Conservation (phyloP, 1,140 invertebrate genomes). For the Sipha flava region DNA sequence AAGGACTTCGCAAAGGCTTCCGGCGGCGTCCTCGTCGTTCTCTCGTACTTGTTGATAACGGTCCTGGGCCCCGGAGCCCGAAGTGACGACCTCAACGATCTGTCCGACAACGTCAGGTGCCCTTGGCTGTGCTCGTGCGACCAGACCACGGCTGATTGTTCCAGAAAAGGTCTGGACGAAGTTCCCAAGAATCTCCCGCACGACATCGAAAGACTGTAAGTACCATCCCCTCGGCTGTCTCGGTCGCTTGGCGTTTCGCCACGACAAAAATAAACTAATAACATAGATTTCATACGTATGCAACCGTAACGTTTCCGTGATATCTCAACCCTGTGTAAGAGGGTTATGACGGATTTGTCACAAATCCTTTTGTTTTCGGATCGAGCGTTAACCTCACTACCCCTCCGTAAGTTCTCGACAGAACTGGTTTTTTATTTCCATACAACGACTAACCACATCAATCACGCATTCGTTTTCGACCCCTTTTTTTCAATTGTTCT, state of each 20-base stretch:
- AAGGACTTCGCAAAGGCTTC: too few relatives aligned
- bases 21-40: too few relatives aligned
- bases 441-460: background rate
- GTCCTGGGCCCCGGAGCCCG: slow-evolving; percentile 41
- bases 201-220: slow-evolving; percentile 72
- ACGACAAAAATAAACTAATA: too few relatives aligned
- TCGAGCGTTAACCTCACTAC: background rate
- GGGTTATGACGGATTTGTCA: background rate
- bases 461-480: background rate
- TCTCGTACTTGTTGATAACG: slow-evolving; percentile 35
- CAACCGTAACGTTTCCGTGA: too few relatives aligned
- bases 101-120: slow-evolving; percentile 61
- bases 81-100: slow-evolving; percentile 51
- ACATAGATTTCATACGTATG: too few relatives aligned
- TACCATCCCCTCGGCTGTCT: too few relatives aligned
- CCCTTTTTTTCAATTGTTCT: background rate
- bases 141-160: slow-evolving; percentile 84
- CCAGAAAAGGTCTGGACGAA: slow-evolving; percentile 65
- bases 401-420: background rate
- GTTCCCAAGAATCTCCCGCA: slow-evolving; percentile 84
- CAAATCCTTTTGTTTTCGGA: background rate
- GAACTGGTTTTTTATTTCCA: slow-evolving; percentile 14
- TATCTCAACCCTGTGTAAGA: too few relatives aligned
- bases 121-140: slow-evolving; percentile 74
- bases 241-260: too few relatives aligned